A percentile compares a stretch with the other conserved stretches of the same genome.
Evolutionary conservation across 1,140 invertebrate genomes (phyloP).

Genomic region (Zaprionus ghesquierei): DNA sequence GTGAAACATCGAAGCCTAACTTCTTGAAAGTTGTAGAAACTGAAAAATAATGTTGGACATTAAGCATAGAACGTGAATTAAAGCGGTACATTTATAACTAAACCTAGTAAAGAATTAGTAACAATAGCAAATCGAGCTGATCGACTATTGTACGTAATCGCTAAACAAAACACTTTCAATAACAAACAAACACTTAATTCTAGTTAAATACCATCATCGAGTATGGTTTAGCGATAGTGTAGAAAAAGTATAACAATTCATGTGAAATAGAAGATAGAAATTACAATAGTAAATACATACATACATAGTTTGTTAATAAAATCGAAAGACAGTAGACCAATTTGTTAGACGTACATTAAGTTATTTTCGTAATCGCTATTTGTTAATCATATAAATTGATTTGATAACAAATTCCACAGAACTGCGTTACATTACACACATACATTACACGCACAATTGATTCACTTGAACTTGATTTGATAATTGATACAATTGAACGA

Average conservation of each 20-base stretch:
- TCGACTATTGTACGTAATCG: constrained; percentile 20
- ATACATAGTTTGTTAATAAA: constrained; percentile 51
- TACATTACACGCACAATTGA: background rate
- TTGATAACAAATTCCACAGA: constrained; percentile 37
- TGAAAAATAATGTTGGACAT: constrained; percentile 10
- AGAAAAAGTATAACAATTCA: constrained; percentile 44
- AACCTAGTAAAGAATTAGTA: constrained; percentile 37
- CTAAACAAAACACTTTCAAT: constrained; percentile 66
- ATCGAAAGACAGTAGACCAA: constrained; percentile 35
- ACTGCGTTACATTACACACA: constrained; percentile 13
- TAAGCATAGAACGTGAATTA: constrained; percentile 31
- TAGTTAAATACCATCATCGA: constrained; percentile 48
- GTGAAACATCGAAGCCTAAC: constrained; percentile 45
- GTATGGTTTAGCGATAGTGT: constrained; percentile 26
- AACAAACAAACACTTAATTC: constrained; percentile 76
- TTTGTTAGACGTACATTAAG: constrained; percentile 12
- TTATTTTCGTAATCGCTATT: background rate
- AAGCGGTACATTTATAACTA: constrained; percentile 28
- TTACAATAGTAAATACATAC: constrained; percentile 6
- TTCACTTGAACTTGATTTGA: constrained; percentile 25
- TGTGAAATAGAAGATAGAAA: constrained; percentile 8
- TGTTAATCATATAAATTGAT: constrained; percentile 13
- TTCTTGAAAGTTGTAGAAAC: constrained; percentile 22
- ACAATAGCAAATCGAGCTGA: constrained; percentile 8
- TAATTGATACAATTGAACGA: constrained; percentile 15